These are phyloP conservation scores for Acrossocheilus fasciatus DNA, from an alignment of 2,797 vertebrate genomes.

Conservation along the genomic window DNA sequence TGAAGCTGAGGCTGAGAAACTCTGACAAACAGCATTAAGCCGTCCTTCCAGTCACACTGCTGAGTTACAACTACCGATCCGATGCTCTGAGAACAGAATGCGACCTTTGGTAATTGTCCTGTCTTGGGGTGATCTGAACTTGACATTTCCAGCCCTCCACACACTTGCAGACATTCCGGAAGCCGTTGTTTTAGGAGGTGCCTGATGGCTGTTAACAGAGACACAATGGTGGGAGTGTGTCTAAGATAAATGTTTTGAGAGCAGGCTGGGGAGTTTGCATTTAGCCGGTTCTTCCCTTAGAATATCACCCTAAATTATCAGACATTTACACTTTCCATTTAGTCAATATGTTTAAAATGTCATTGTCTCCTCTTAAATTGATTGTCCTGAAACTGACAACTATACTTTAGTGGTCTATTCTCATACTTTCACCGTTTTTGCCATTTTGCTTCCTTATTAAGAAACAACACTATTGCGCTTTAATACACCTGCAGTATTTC, in stretches of 20 bases:
- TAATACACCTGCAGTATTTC: background rate
- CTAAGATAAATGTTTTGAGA: conserved; percentile 50
- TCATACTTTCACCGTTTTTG: background rate
- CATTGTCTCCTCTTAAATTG: background rate
- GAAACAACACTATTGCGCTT: background rate
- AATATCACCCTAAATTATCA: conserved; percentile 25
- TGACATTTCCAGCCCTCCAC: conserved; percentile 31
- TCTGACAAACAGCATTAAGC: conserved; percentile 44
- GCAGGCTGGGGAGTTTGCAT: conserved; percentile 21
- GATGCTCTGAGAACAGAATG: conserved; percentile 7
- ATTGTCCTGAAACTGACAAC: background rate
- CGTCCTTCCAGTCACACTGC: background rate
- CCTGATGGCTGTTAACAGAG: conserved; percentile 61
- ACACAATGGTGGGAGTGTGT: conserved; percentile 67
- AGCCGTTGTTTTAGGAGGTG: conserved; percentile 68
- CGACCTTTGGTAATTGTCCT: background rate
- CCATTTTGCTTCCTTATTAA: background rate
- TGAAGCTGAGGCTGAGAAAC: conserved; percentile 55
- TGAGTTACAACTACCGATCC: background rate
- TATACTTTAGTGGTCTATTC: background rate
- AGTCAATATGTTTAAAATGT: background rate
- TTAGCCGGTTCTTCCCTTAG: conserved; percentile 16
- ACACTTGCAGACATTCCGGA: conserved; percentile 46
- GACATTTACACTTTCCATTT: background rate
- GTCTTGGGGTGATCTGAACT: conserved; percentile 16